Conservation (phyloP, 2,113 vertebrate genomes). For the Parus major region DNA sequence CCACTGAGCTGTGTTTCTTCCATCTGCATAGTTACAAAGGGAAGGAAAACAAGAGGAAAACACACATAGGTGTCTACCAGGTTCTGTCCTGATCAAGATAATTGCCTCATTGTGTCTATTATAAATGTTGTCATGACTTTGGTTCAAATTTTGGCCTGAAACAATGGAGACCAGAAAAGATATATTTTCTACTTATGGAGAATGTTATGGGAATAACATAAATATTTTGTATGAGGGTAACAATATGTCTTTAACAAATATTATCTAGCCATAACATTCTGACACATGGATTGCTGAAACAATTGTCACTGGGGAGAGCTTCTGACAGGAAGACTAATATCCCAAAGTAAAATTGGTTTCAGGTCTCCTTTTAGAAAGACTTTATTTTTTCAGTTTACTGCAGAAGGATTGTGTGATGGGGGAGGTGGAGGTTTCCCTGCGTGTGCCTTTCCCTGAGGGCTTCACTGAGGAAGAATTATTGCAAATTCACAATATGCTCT, state of each 20-base stretch:
- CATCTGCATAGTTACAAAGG: not conserved
- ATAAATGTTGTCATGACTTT: not conserved
- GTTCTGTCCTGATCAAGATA: not conserved
- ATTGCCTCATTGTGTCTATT: not conserved
- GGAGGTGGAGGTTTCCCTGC: not conserved
- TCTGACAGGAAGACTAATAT: constrained; percentile 10
- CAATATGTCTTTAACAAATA: not conserved
- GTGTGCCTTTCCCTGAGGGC: not conserved
- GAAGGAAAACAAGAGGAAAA: constrained; percentile 3
- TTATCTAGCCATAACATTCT: constrained; percentile 4
- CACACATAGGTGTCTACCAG: not conserved
- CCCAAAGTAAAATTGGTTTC: not conserved
- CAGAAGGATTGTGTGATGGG: not conserved
- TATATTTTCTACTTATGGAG: not conserved
- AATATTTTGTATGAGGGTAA: not conserved
- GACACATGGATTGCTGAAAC: not conserved
- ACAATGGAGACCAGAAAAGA: not conserved
- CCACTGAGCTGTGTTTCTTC: not conserved
- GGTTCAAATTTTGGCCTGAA: constrained; percentile 3
- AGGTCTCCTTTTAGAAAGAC: not conserved
- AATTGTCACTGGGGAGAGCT: not conserved
- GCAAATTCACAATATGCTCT: not conserved
- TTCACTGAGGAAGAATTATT: not conserved
- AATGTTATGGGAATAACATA: not conserved
- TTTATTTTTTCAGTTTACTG: not conserved